Conservation (phyloP, 1,140 invertebrate genomes). For the Conus ventricosus region DNA sequence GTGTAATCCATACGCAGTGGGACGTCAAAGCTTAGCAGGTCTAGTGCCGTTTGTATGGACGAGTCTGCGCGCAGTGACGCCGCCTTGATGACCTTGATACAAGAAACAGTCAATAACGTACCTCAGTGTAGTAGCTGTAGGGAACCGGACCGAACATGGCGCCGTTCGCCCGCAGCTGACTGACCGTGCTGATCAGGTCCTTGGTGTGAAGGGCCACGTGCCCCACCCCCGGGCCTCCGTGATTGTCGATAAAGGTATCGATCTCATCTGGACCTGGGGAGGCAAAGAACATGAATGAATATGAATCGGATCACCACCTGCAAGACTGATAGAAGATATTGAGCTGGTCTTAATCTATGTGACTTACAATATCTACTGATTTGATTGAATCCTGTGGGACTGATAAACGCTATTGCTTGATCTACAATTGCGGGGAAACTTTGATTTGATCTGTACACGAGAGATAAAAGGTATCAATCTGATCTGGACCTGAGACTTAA, state of each 20-base stretch:
- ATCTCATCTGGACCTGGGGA: slow-evolving; percentile 74
- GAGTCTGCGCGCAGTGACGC: no score
- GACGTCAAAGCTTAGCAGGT: no score
- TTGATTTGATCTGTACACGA: no score
- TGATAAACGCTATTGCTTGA: no score
- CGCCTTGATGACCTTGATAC: no score
- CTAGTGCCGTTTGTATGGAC: no score
- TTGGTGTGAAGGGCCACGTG: slow-evolving; percentile 76
- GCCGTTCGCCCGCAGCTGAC: slow-evolving; percentile 55
- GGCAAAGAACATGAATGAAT: slow-evolving; percentile 10
- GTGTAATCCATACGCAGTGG: no score
- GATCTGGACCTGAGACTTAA: no score
- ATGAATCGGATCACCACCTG: slow-evolving; percentile 7
- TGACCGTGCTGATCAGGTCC: slow-evolving; percentile 72
- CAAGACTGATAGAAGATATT: neutral
- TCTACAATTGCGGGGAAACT: no score
- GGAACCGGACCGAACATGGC: slow-evolving; percentile 75
- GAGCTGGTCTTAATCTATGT: neutral
- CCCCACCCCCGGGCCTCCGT: slow-evolving; percentile 76
- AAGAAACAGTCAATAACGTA: slow-evolving; percentile 21
- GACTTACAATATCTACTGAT: no score
- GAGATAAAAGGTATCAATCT: no score
- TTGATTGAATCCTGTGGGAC: no score
- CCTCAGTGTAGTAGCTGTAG: slow-evolving; percentile 75
- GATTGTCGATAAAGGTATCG: slow-evolving; percentile 74